Evolutionary conservation across 2,797 vertebrate genomes (phyloP).

Genomic region (Intellagama lesueurii): DNA sequence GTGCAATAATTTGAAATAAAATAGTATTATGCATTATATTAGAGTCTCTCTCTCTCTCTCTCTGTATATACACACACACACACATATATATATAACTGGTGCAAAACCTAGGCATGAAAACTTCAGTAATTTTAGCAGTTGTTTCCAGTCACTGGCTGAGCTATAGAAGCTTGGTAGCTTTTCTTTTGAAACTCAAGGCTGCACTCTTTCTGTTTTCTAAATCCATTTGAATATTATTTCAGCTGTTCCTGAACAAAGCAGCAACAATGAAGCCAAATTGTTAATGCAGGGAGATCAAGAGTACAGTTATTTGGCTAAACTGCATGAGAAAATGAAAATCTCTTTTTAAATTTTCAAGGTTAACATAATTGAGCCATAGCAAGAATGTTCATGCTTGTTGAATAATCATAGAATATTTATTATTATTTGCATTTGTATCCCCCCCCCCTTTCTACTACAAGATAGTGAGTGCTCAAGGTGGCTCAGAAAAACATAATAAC

Average conservation of each 20-base stretch:
- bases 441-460: too few species aligned
- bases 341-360: not conserved
- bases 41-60: not conserved
- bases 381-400: not conserved
- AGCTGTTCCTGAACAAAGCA: conserved; percentile 65
- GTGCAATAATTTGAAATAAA: conserved; percentile 29
- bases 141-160: conserved; percentile 61
- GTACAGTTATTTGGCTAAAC: not conserved
- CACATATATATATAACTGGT: not conserved
- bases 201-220: conserved; percentile 52
- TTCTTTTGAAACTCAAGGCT: conserved; percentile 9
- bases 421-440: too few species aligned
- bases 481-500: too few species aligned
- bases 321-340: conserved; percentile 55
- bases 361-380: conserved; percentile 36
- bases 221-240: conserved; percentile 64
- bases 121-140: conserved; percentile 35
- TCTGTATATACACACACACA: not conserved
- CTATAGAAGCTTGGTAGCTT: conserved; percentile 24
- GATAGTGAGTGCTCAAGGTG: too few species aligned
- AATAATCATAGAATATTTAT: not conserved
- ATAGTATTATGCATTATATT: conserved; percentile 10
- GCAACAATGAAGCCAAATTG: not conserved
- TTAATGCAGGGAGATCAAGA: conserved; percentile 47
- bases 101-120: conserved; percentile 38